Conservation (phyloP, 2,888 invertebrate species). For the Aspidiotus destructor region DNA sequence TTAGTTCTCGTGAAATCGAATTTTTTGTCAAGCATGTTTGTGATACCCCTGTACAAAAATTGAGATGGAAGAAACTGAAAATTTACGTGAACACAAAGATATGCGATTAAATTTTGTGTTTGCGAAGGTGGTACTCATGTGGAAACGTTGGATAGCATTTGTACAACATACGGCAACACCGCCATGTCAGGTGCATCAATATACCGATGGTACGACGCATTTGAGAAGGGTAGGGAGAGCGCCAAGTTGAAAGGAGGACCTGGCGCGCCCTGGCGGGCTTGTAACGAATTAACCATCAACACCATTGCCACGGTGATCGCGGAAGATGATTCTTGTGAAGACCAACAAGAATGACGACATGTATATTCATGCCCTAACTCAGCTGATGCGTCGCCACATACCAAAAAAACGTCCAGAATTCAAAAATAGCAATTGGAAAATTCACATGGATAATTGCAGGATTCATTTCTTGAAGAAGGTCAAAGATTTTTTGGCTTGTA, state of each 20-base stretch:
- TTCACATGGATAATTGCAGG: too few species aligned
- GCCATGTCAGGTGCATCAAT: background rate
- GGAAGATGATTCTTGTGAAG: too few species aligned
- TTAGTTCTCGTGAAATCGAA: too few species aligned
- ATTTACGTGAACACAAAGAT: background rate
- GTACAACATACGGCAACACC: background rate
- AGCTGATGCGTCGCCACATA: too few species aligned
- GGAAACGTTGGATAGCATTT: background rate
- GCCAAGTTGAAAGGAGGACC: background rate
- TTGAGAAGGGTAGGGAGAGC: background rate
- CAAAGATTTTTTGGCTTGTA: too few species aligned
- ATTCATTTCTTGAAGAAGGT: too few species aligned
- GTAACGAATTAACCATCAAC: background rate
- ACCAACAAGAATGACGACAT: too few species aligned
- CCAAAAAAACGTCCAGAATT: too few species aligned
- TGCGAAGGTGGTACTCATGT: background rate
- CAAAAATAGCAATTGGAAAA: too few species aligned
- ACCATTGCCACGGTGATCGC: too few species aligned
- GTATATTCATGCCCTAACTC: too few species aligned
- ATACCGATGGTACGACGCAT: conserved; percentile 1
- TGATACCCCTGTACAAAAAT: background rate
- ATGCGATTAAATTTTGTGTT: background rate
- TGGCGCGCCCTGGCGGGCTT: conserved; percentile 3
- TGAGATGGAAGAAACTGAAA: background rate
- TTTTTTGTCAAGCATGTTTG: background rate